Conservation (phyloP, 2,113 vertebrate genomes). For the Xiphorhynchus elegans region DNA sequence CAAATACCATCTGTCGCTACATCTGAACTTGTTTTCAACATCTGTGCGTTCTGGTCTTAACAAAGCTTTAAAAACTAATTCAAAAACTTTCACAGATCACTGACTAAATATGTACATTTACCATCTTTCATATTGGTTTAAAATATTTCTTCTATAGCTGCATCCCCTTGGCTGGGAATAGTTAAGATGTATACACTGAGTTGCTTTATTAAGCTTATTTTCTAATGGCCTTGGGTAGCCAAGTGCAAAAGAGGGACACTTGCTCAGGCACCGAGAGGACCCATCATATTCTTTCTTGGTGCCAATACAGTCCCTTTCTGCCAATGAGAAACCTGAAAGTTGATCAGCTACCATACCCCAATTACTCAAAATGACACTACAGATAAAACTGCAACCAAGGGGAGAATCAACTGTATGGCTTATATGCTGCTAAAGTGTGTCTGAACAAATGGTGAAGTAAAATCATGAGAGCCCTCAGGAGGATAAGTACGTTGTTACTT, state of each 20-base stretch:
- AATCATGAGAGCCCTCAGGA: conserved; percentile 85
- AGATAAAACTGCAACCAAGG: conserved; percentile 94
- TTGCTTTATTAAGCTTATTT: conserved; percentile 84
- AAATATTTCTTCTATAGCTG: conserved; percentile 77
- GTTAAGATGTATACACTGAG: conserved; percentile 70
- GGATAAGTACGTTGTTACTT: conserved; percentile 82
- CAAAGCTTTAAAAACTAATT: conserved; percentile 99
- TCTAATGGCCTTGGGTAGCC: conserved; percentile 85
- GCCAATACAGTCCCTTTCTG: conserved; percentile 85
- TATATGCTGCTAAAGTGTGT: conserved; percentile 85
- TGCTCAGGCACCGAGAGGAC: conserved; percentile 82
- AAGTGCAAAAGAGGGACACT: conserved; percentile 85
- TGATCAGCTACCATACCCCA: conserved; percentile 89
- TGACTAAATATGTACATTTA: conserved; percentile 88
- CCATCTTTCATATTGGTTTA: conserved; percentile 82
- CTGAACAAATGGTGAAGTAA: conserved; percentile 92
- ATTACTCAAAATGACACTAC: conserved; percentile 92
- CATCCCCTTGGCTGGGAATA: conserved; percentile 71
- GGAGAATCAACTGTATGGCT: conserved; percentile 93
- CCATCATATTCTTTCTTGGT: conserved; percentile 83
- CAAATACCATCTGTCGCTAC: conserved; percentile 99
- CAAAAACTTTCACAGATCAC: conserved; percentile 95
- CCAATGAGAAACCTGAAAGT: conserved; percentile 90
- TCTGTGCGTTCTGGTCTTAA: conserved; percentile 99
- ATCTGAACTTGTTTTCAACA: conserved; percentile 99